These are phyloP conservation scores for Drosophila bocki DNA, from an alignment of 1,140 invertebrate species.

Conservation along the genomic window DNA sequence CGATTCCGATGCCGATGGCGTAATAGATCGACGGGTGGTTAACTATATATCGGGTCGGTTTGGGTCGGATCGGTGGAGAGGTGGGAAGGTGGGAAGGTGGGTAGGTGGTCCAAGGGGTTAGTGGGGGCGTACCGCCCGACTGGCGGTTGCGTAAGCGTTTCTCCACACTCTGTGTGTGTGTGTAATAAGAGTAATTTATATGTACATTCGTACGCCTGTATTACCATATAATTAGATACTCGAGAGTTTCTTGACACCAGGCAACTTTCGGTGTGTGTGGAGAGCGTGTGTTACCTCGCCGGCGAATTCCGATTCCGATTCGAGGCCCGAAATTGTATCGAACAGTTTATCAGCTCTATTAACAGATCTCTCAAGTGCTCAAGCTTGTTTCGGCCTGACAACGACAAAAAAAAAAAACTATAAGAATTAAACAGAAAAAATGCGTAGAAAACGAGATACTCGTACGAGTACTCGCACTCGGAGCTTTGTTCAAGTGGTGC, in stretches of 20 bases:
- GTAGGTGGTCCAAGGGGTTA: not conserved
- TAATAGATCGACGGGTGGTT: conserved; percentile 74
- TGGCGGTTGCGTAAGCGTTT: conserved; percentile 51
- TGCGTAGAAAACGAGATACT: conserved; percentile 24
- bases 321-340: conserved; percentile 62
- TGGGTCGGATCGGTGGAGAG: not conserved
- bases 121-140: conserved; percentile 41
- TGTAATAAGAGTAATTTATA: conserved; percentile 82
- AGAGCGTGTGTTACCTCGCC: conserved; percentile 23
- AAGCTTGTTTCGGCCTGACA: conserved; percentile 31
- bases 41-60: conserved; percentile 35
- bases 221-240: conserved; percentile 84
- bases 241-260: conserved; percentile 75
- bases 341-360: conserved; percentile 80
- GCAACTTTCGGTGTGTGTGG: not conserved
- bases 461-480: conserved; percentile 8
- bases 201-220: conserved; percentile 76
- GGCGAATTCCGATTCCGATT: conserved; percentile 30
- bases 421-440: not conserved
- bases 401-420: not conserved
- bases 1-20: conserved; percentile 58
- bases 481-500: conserved; percentile 37
- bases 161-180: conserved; percentile 16
- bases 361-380: conserved; percentile 73
- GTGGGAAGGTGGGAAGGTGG: not conserved